Conservation (phyloP, 1,140 invertebrate species). For the Hyles vespertilio region DNA sequence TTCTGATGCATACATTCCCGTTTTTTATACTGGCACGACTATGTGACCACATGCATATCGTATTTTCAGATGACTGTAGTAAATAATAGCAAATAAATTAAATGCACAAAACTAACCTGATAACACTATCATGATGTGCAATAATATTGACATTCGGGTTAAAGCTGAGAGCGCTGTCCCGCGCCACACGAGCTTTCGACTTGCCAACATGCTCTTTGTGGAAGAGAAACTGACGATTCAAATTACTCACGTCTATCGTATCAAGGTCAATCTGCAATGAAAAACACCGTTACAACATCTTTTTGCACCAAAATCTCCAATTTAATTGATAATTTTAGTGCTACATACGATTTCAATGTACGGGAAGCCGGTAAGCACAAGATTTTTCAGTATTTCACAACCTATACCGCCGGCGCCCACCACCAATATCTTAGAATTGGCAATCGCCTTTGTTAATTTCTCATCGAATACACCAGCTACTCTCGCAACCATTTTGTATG, state of each 20-base stretch:
- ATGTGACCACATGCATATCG: background rate
- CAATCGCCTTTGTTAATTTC: constrained; percentile 77
- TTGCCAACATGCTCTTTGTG: constrained; percentile 98
- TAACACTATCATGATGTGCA: constrained; percentile 96
- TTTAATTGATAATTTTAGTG: background rate
- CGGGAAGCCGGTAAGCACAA: constrained; percentile 95
- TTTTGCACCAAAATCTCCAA: constrained; percentile 6
- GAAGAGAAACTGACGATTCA: constrained; percentile 99
- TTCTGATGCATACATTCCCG: no score
- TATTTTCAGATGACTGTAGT: background rate
- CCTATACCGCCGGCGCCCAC: constrained; percentile 99
- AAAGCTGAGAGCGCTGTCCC: constrained; percentile 91
- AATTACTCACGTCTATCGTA: constrained; percentile 99
- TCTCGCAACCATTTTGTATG: constrained; percentile 78
- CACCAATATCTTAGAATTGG: constrained; percentile 82
- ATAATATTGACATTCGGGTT: constrained; percentile 92
- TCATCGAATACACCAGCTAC: constrained; percentile 79
- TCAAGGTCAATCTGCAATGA: constrained; percentile 96
- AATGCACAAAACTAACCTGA: constrained; percentile 77
- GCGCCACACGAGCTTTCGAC: constrained; percentile 93
- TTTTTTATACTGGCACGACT: no score
- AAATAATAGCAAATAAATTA: background rate
- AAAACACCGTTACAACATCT: constrained; percentile 21
- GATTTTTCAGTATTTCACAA: constrained; percentile 98
- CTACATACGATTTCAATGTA: constrained; percentile 95